phyloP scores from a whole-genome alignment of 2,113 vertebrate species.

The Pimephales promelas region DNA sequence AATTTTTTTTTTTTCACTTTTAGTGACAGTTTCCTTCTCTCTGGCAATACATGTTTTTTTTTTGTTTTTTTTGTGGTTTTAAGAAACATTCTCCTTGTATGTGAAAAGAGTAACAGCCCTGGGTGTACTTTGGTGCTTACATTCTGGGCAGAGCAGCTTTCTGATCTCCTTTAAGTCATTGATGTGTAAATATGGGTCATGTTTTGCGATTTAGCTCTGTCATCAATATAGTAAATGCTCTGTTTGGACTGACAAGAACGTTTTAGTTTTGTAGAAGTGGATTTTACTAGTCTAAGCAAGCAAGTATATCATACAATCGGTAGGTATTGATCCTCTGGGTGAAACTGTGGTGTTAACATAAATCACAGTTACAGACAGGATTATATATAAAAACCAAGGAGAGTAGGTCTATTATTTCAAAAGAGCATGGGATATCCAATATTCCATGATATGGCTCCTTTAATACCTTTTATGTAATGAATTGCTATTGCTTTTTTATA shows the following conservation, averaged over 20 bases:
- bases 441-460: background rate
- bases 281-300: background rate
- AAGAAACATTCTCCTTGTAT: background rate
- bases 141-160: background rate
- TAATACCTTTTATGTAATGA: background rate
- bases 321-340: background rate
- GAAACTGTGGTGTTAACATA: background rate
- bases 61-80: background rate
- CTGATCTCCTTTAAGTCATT: background rate
- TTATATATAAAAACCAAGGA: background rate
- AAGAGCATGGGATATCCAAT: background rate
- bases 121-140: background rate
- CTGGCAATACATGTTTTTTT: background rate
- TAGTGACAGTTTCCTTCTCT: background rate
- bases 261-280: background rate
- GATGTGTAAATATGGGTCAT: slow-evolving; percentile 1
- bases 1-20: background rate
- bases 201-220: background rate
- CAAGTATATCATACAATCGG: background rate
- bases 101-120: background rate
- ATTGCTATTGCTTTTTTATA: slow-evolving; percentile 23
- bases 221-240: background rate
- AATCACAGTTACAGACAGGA: background rate
- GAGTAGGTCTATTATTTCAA: background rate
- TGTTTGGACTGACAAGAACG: background rate